These are phyloP conservation scores for Aricia agestis DNA, from an alignment of 1,140 invertebrate genomes.

Conservation along the genomic window DNA sequence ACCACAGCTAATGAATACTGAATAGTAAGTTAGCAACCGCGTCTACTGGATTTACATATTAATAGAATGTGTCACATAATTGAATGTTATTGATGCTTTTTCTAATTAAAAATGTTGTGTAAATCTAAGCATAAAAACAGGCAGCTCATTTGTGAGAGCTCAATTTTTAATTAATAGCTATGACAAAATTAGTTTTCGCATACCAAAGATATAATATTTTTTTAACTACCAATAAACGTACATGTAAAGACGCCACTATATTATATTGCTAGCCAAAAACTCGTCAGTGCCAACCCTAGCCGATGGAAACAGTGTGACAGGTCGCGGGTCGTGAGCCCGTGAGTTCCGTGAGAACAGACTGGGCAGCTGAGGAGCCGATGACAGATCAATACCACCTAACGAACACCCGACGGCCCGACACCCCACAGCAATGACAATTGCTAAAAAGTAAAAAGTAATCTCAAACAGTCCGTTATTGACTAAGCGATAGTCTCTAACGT, in stretches of 20 bases:
- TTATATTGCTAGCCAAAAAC: not conserved
- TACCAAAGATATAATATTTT: too few species aligned
- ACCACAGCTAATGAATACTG: not conserved
- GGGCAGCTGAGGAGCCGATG: conserved; percentile 46
- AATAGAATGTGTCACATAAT: conserved; percentile 12
- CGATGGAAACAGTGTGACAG: conserved; percentile 47
- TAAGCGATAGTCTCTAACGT: not conserved
- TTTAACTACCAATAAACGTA: too few species aligned
- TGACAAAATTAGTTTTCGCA: not conserved
- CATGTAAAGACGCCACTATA: too few species aligned
- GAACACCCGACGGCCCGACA: conserved; percentile 1
- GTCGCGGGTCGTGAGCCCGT: conserved; percentile 42
- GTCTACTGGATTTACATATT: conserved; percentile 7
- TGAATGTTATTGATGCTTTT: conserved; percentile 1
- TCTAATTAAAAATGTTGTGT: not conserved
- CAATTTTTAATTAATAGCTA: not conserved
- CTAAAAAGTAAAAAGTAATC: conserved; percentile 22
- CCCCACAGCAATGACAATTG: conserved; percentile 24
- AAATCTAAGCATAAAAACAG: not conserved
- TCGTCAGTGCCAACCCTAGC: conserved; percentile 45
- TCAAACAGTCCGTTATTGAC: not conserved
- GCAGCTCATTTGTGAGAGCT: not conserved
- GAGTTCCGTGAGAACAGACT: conserved; percentile 55
- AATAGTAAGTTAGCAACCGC: not conserved
- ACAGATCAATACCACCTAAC: conserved; percentile 31